Conservation (phyloP, 2,888 invertebrate genomes). For the Nudaria mundana region DNA sequence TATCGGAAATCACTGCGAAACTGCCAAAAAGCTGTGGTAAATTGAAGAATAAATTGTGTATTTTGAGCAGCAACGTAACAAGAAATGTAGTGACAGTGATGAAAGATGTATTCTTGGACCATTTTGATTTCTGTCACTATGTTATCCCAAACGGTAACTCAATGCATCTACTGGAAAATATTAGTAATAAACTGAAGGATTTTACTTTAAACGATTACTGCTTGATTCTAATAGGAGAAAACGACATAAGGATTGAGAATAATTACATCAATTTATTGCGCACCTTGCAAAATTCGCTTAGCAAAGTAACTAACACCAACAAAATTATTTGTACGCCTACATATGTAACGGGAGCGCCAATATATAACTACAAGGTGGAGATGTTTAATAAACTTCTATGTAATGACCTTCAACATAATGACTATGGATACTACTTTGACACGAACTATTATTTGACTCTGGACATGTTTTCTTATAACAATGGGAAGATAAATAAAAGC, state of each 20-base stretch:
- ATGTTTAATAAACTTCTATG: slow-evolving; percentile 5
- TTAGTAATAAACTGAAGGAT: not conserved
- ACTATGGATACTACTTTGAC: slow-evolving; percentile 2
- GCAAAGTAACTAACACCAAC: slow-evolving; percentile 4
- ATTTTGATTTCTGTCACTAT: slow-evolving; percentile 5
- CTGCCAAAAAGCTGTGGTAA: not conserved
- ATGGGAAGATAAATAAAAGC: not conserved
- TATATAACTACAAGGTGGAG: slow-evolving; percentile 5
- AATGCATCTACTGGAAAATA: not conserved
- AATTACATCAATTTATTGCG: not conserved
- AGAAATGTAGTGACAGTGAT: not conserved
- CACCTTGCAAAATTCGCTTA: not conserved
- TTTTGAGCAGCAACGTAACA: not conserved
- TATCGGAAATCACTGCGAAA: not conserved
- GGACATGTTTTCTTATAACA: not conserved
- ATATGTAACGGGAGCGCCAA: not conserved
- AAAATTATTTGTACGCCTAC: slow-evolving; percentile 6
- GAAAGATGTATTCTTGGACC: slow-evolving; percentile 1
- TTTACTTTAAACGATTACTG: slow-evolving; percentile 6
- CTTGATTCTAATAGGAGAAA: slow-evolving; percentile 6
- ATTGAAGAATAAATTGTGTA: not conserved
- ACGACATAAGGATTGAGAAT: not conserved
- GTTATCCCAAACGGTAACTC: not conserved
- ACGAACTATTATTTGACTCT: not conserved
- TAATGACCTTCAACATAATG: not conserved